Base-by-base conservation (phyloP, 2,888 invertebrate genomes). In the Uloborus plumipes region DNA sequence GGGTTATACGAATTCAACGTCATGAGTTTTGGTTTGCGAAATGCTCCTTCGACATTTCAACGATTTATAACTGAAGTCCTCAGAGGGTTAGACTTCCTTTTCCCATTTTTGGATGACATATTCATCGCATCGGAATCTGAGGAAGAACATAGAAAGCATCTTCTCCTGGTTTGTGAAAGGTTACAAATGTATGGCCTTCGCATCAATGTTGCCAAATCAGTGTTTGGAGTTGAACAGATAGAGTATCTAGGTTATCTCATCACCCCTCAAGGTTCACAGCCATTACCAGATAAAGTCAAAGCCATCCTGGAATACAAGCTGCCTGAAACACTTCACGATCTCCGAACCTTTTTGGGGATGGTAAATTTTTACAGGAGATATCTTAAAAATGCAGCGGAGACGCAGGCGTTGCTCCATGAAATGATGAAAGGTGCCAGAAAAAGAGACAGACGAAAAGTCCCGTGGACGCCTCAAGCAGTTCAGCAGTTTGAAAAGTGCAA, bases 321-420 rank as follows among this genome's bases (percentile, higher is more conserved):
- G 64, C 84, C 84, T 6, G 15, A 16, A 55, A 65, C 47, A 11
- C 70, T 70, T 0, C 50, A 49, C 7, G 11, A 83, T 13, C 26
- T 85, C 15, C 0, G 67, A 16, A 31, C 55, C 0, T 82, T 80
- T n/a, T 50, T 59, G 85, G 7, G 84, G 84, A 39, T 84, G 47
- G 20, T 84, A 4, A 84, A 84, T 31, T 76, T 84, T 55, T 82
- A 82, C 47, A 18, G 74, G 15, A 18, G 78, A 39, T 82, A 82
- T n/a, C 20, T 85, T 4, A 64, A 80, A 39, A 16, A 75, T 58
- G 50, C 58, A 20, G 81, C 51, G 0, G 15, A 59, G 2, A 61
- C 55, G 0, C 39, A 71, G 39, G 53, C 62, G 16, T 62, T 71
- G 2, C 51, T 69, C n/a, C n/a, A n/a, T n/a, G n/a, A n/a, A n/a